Percentiles rank a stretch among this genome's conserved stretches.
Conservation (phyloP, 2,113 vertebrate genomes). For the Syngnathoides biaculeatus region DNA sequence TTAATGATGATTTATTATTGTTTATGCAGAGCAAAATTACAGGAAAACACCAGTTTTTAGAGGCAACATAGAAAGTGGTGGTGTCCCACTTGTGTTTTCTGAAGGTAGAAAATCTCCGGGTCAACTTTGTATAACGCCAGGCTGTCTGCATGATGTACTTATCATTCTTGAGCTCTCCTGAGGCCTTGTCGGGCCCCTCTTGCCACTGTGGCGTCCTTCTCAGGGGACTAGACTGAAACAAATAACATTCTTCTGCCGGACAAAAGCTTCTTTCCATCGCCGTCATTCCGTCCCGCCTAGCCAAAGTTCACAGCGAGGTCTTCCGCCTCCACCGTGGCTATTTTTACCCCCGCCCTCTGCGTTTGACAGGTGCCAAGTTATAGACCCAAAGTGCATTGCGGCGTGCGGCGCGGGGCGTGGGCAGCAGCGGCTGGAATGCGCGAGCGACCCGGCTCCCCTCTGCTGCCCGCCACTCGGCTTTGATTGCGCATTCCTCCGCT, state of each 20-base stretch:
- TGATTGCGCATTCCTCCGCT: constrained; percentile 84
- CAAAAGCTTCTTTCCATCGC: not conserved
- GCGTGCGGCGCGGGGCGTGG: constrained; percentile 53
- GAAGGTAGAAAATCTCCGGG: not conserved
- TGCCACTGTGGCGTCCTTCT: constrained; percentile 34
- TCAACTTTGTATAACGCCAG: not conserved
- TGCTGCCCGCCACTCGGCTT: constrained; percentile 80
- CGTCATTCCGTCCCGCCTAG: constrained; percentile 20
- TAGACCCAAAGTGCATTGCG: constrained; percentile 47
- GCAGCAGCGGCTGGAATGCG: constrained; percentile 70
- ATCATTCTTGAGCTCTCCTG: constrained; percentile 41
- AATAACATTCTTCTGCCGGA: not conserved
- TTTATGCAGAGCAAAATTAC: not conserved
- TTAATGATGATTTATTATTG: too few relatives aligned
- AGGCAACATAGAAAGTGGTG: too few relatives aligned
- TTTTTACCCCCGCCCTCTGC: constrained; percentile 56
- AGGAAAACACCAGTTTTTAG: not conserved
- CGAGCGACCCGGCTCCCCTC: constrained; percentile 74
- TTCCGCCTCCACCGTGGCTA: constrained; percentile 49
- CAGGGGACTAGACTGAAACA: not conserved
- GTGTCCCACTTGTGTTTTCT: too few relatives aligned
- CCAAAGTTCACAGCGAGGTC: constrained; percentile 62
- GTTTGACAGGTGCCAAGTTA: constrained; percentile 61
- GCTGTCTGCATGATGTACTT: constrained; percentile 30
- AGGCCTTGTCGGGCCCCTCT: constrained; percentile 23